A percentile compares a stretch with the other conserved stretches of the same genome.
Evolutionary conservation across 2,113 vertebrate species (phyloP).

Genomic region (Acrocephalus kingi): DNA sequence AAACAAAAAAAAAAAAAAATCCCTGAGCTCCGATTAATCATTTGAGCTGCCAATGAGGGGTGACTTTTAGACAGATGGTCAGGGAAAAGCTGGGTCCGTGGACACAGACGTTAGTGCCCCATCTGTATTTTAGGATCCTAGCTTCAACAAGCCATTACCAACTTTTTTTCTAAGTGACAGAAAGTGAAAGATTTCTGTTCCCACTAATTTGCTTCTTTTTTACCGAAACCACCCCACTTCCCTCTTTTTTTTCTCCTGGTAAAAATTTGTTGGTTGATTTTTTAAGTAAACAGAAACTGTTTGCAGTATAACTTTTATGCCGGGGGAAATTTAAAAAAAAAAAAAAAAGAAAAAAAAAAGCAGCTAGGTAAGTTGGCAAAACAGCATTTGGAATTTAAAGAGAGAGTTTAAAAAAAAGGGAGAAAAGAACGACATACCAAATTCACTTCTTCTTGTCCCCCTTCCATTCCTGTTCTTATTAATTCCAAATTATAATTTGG

Average conservation of each 20-base stretch:
- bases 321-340: not conserved
- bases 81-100: constrained; percentile 68
- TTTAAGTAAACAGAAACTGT: constrained; percentile 43
- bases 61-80: constrained; percentile 72
- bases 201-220: constrained; percentile 43
- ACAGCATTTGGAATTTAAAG: constrained; percentile 62
- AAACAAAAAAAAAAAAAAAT: constrained; percentile 57
- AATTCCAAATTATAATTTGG: constrained; percentile 64
- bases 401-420: constrained; percentile 56
- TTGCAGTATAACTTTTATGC: constrained; percentile 68
- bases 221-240: not conserved
- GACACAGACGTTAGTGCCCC: constrained; percentile 61
- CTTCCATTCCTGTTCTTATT: constrained; percentile 62
- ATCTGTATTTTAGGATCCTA: constrained; percentile 72
- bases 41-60: constrained; percentile 61
- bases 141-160: constrained; percentile 72
- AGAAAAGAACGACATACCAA: constrained; percentile 70
- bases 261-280: constrained; percentile 10
- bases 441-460: constrained; percentile 73
- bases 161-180: constrained; percentile 74
- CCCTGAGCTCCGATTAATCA: constrained; percentile 55
- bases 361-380: constrained; percentile 63
- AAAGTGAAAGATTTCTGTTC: constrained; percentile 67
- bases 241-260: not conserved
- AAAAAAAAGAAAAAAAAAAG: not conserved